Conservation (phyloP, 2,888 invertebrate genomes). For the Ormyrus pomaceus region DNA sequence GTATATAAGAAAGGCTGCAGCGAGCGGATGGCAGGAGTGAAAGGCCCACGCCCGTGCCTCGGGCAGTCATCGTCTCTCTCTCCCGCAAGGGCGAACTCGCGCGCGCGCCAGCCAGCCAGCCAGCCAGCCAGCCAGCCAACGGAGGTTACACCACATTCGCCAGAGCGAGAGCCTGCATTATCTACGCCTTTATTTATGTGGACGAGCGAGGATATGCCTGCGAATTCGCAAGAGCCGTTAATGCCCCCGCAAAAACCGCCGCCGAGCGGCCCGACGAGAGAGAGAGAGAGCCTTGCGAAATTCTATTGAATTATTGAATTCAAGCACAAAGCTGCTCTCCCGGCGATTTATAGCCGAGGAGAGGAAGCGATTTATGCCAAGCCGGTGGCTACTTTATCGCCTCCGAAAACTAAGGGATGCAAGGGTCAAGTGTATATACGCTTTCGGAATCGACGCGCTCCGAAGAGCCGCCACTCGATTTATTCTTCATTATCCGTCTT, state of each 20-base stretch:
- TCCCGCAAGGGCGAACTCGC: conserved; percentile 28
- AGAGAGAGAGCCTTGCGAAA: conserved; percentile 9
- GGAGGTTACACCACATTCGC: conserved; percentile 35
- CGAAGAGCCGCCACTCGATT: no score
- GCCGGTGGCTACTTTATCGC: no score
- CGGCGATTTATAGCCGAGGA: no score
- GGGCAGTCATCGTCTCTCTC: conserved; percentile 64
- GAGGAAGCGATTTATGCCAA: no score
- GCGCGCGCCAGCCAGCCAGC: conserved; percentile 28
- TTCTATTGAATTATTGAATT: conserved; percentile 11
- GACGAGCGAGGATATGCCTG: background rate
- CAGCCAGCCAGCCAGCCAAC: conserved; percentile 9
- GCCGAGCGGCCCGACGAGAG: background rate
- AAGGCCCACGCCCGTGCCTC: conserved; percentile 76
- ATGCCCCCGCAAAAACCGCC: background rate
- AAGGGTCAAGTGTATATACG: no score
- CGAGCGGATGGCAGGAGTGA: conserved; percentile 69
- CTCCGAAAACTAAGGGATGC: no score
- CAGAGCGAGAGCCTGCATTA: conserved; percentile 20
- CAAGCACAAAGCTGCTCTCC: background rate
- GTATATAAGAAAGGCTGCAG: conserved; percentile 35
- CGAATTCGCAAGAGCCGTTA: no score
- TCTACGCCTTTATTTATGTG: conserved; percentile 48
- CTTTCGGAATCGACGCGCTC: no score
- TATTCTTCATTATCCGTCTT: no score